Evolutionary conservation across 2,113 vertebrate species (phyloP).

Genomic region (Raphicerus campestris): DNA sequence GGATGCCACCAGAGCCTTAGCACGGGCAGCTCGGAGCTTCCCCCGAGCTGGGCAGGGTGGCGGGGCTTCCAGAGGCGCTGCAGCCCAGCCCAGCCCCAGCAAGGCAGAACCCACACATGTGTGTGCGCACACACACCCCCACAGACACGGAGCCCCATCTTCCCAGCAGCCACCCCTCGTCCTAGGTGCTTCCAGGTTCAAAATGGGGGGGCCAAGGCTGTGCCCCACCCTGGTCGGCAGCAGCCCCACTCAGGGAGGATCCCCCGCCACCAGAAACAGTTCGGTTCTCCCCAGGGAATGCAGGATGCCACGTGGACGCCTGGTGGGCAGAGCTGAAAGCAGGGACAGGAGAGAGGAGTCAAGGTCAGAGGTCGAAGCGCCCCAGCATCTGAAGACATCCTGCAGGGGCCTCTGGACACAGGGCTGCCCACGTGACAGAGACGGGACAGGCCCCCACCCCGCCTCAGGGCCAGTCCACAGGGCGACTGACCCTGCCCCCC

Average conservation of each 20-base stretch:
- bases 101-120: not conserved
- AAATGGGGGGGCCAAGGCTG: accelerated
- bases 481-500: accelerated
- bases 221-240: not conserved
- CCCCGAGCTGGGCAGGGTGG: accelerated
- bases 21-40: accelerated
- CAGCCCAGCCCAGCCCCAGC: not conserved
- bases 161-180: accelerated
- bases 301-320: accelerated
- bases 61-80: accelerated
- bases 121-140: accelerated
- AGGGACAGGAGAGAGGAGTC: accelerated
- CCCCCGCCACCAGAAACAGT: accelerated
- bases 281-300: accelerated
- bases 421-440: not conserved
- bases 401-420: not conserved
- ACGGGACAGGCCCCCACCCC: accelerated
- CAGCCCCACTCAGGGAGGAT: not conserved
- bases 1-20: accelerated
- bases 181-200: not conserved
- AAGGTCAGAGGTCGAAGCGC: not conserved
- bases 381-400: too few species aligned
- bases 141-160: not conserved
- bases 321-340: not conserved
- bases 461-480: not conserved